These are phyloP conservation scores for Lophochroa leadbeateri DNA, from an alignment of 2,113 vertebrate species.

Conservation along the genomic window DNA sequence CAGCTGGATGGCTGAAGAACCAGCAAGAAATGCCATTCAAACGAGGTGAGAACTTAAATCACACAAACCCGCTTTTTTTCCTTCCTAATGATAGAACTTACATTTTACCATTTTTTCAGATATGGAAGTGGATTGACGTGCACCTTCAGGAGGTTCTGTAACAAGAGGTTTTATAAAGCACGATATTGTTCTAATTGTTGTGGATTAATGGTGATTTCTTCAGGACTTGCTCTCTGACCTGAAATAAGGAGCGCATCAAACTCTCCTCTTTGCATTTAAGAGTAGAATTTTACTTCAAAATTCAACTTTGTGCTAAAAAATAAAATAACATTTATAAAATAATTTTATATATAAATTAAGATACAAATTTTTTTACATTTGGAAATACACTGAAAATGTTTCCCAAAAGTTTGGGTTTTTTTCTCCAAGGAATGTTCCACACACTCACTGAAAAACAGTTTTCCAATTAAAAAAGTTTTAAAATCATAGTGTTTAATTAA, in stretches of 20 bases:
- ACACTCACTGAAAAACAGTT: not conserved
- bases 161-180: not conserved
- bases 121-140: not conserved
- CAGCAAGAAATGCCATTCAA: not conserved
- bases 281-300: not conserved
- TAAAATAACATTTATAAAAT: not conserved
- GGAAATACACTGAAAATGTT: not conserved
- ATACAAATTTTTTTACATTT: not conserved
- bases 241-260: not conserved
- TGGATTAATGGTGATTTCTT: not conserved
- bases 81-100: not conserved
- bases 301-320: not conserved
- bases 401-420: fast-evolving
- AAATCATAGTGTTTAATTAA: not conserved
- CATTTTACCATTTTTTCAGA: not conserved
- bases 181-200: not conserved
- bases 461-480: not conserved
- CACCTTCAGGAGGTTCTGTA: not conserved
- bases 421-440: not conserved
- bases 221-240: not conserved
- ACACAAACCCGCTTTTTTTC: not conserved
- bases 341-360: no score
- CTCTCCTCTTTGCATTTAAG: not conserved
- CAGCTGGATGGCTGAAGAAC: not conserved
- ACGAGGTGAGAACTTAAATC: not conserved